A percentile compares a stretch with the other conserved stretches of the same genome.
Conservation (phyloP, 2,888 invertebrate species). For the Agrotis ipsilon region DNA sequence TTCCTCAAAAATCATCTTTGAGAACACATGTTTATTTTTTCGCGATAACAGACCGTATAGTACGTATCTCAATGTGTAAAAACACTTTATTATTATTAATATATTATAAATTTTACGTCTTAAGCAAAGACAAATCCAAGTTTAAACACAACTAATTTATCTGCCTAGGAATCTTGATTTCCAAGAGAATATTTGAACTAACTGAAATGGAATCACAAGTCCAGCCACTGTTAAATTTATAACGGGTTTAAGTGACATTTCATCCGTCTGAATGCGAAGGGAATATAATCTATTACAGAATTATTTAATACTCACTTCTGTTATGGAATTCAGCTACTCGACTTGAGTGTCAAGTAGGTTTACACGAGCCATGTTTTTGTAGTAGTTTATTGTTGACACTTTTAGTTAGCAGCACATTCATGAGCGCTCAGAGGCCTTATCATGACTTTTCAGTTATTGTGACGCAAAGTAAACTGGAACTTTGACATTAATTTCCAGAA, state of each 20-base stretch:
- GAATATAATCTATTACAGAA: constrained; percentile 42
- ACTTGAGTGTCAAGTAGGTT: not conserved
- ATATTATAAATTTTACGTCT: not conserved
- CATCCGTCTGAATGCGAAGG: constrained; percentile 16
- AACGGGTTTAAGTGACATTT: constrained; percentile 31
- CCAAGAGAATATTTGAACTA: constrained; percentile 12
- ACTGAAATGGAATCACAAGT: constrained; percentile 31
- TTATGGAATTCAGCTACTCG: not conserved
- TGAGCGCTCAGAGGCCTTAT: no score
- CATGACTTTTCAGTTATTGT: no score
- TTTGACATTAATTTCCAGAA: no score
- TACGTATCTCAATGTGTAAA: no score
- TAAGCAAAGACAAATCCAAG: constrained; percentile 9
- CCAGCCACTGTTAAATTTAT: constrained; percentile 46
- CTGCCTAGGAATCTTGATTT: constrained; percentile 2
- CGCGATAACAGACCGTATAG: no score
- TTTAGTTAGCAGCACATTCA: no score
- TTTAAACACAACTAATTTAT: constrained; percentile 14
- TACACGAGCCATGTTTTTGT: no score
- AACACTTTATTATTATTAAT: no score
- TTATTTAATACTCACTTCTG: constrained; percentile 26
- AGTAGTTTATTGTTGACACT: no score
- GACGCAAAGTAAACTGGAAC: no score
- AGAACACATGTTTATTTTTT: no score
- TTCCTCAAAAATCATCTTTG: no score